Conservation (phyloP, 37 sponge, comb jelly and placozoan species). For the Cliona cf. orientalis region DNA sequence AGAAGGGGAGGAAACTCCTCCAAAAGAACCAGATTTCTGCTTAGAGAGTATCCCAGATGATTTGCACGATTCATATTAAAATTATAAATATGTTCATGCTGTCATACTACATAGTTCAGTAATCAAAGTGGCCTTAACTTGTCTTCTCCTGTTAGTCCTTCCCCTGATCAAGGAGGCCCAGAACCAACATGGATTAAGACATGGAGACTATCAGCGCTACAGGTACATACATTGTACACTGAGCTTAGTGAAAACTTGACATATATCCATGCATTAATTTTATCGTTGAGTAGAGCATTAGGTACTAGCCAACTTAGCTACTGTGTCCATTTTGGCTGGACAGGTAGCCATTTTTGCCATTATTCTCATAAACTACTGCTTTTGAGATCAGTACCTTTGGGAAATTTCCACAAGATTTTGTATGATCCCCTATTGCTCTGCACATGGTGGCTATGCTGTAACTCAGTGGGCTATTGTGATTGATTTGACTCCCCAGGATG, state of each 20-base stretch:
- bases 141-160: constrained; percentile 49
- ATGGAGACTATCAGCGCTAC: constrained; percentile 97
- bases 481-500: constrained; percentile 39
- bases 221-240: constrained; percentile 29
- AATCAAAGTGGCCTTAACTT: not conserved
- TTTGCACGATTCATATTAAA: no score
- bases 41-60: constrained; percentile 48
- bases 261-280: not conserved
- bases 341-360: no score
- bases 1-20: not conserved
- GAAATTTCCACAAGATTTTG: no score
- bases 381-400: no score
- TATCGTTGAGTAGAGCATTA: not conserved
- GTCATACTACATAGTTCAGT: no score
- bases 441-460: no score
- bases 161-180: constrained; percentile 88
- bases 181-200: constrained; percentile 93
- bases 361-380: no score
- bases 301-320: no score
- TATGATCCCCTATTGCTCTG: no score
- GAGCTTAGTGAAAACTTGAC: not conserved
- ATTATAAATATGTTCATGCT: no score
- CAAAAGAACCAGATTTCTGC: constrained; percentile 17
- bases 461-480: no score
- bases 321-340: no score